Conservation (phyloP, 2,888 invertebrate species). For the Parnassius apollo region DNA sequence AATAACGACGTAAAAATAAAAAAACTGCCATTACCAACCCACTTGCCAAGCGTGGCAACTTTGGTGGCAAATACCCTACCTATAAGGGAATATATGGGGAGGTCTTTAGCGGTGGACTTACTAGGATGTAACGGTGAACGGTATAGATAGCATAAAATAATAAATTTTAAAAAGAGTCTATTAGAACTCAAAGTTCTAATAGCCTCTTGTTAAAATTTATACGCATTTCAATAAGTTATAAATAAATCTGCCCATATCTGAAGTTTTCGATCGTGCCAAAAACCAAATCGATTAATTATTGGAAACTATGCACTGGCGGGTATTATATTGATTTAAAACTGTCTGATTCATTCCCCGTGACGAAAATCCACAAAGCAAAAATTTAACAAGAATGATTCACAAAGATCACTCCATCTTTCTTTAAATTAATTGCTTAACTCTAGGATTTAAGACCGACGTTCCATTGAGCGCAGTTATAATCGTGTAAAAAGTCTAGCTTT, state of each 20-base stretch:
- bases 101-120: no score
- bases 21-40: no score
- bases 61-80: no score
- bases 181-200: no score
- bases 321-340: constrained; percentile 20
- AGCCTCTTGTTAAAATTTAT: no score
- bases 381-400: constrained; percentile 18
- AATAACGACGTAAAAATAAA: no score
- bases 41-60: no score
- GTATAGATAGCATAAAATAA: no score
- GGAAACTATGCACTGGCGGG: constrained; percentile 5
- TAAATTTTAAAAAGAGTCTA: no score
- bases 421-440: neutral
- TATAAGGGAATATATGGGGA: no score
- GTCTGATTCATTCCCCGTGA: constrained; percentile 4
- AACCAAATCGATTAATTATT: constrained; percentile 13
- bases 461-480: constrained; percentile 1
- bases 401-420: constrained; percentile 11
- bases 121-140: no score
- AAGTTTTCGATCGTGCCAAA: constrained; percentile 7
- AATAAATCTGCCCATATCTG: neutral
- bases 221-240: no score
- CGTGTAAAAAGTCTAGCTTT: constrained; percentile 15
- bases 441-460: constrained; percentile 12
- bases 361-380: constrained; percentile 9